phyloP scores from a whole-genome alignment of 2,113 vertebrate species.

The Albula goreensis region DNA sequence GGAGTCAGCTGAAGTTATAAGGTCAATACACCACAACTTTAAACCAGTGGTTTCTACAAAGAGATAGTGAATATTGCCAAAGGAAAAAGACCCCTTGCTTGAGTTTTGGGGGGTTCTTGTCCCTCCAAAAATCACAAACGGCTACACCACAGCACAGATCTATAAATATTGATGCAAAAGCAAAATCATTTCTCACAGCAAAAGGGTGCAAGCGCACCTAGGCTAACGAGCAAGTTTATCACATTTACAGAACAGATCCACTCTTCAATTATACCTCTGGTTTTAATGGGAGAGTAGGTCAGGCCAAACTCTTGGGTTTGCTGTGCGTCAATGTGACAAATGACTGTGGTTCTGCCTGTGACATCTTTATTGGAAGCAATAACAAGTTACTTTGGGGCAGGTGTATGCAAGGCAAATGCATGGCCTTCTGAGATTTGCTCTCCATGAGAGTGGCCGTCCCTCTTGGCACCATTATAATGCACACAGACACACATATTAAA shows the following conservation, averaged over 20 bases:
- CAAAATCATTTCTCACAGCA: not conserved
- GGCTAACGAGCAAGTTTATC: not conserved
- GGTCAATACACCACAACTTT: not conserved
- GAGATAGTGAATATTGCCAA: too few species aligned
- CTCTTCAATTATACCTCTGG: conserved; percentile 23
- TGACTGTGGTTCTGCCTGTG: not conserved
- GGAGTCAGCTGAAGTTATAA: not conserved
- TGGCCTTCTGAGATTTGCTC: not conserved
- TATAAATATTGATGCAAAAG: not conserved
- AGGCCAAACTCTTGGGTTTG: conserved; percentile 32
- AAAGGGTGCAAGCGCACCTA: not conserved
- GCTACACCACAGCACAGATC: not conserved
- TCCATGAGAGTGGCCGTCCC: not conserved
- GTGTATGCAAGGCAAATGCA: not conserved
- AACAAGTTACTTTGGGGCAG: conserved; percentile 23
- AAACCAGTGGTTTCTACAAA: not conserved
- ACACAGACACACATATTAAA: not conserved
- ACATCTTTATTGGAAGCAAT: conserved; percentile 18
- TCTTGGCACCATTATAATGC: not conserved
- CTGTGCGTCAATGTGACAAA: conserved; percentile 41
- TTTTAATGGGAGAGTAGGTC: conserved; percentile 26
- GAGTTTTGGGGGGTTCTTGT: not conserved
- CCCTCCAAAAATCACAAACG: not conserved
- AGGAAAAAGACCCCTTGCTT: not conserved
- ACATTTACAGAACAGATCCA: conserved; percentile 30